Conservation (phyloP, 92 coral and sea anemone genomes). For the Porites evermanni region DNA sequence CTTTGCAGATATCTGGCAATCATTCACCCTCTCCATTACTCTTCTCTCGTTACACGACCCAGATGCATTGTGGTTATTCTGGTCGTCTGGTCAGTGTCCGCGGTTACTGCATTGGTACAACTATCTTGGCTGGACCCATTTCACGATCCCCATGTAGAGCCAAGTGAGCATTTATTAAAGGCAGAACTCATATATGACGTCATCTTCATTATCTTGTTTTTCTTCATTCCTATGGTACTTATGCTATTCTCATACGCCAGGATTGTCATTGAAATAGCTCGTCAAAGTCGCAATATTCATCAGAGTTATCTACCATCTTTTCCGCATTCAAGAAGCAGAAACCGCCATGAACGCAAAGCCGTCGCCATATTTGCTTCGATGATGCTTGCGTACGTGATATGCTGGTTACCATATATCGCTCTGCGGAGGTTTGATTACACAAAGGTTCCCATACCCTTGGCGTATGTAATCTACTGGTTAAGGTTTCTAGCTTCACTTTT, state of each 20-base stretch:
- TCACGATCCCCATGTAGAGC: slow-evolving; percentile 25
- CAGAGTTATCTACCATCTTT: slow-evolving; percentile 27
- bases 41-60: slow-evolving; percentile 50
- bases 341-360: slow-evolving; percentile 49
- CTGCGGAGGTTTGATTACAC: slow-evolving; percentile 11
- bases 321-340: slow-evolving; percentile 1
- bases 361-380: slow-evolving; percentile 59
- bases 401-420: slow-evolving; percentile 66
- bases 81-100: slow-evolving; percentile 44
- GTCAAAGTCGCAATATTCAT: slow-evolving; percentile 54
- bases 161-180: neutral
- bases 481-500: slow-evolving; percentile 75
- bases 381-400: slow-evolving; percentile 41
- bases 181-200: slow-evolving; percentile 55
- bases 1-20: slow-evolving; percentile 36
- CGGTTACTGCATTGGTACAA: slow-evolving; percentile 44
- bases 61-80: slow-evolving; percentile 41
- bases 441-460: neutral
- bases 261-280: slow-evolving; percentile 32
- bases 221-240: slow-evolving; percentile 28
- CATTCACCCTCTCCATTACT: slow-evolving; percentile 38
- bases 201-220: slow-evolving; percentile 18
- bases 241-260: slow-evolving; percentile 50
- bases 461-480: slow-evolving; percentile 30
- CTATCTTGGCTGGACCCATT: slow-evolving; percentile 46